A percentile compares a stretch with the other conserved stretches of the same genome.
Conservation (phyloP, 2,888 invertebrate genomes). For the Stenchaetothrips biformis region DNA sequence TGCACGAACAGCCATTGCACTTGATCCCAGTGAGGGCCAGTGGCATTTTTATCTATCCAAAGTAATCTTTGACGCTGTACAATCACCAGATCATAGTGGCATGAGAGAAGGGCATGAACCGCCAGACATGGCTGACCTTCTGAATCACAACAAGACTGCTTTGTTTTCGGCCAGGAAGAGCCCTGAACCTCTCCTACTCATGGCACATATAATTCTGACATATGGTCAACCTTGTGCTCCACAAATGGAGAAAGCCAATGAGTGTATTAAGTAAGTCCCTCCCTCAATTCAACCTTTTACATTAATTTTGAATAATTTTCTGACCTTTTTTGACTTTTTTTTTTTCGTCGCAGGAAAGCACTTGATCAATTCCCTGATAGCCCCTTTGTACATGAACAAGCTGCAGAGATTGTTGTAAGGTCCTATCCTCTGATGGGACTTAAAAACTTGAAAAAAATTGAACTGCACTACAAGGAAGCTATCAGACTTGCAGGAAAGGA, state of each 20-base stretch:
- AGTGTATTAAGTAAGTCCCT: neutral
- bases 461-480: neutral
- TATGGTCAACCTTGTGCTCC: neutral
- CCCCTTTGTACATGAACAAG: neutral
- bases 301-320: too few species aligned
- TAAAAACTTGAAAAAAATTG: neutral
- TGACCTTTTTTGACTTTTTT: neutral
- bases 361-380: neutral
- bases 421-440: neutral
- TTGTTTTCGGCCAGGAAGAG: neutral
- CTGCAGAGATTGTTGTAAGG: neutral
- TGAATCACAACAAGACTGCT: neutral
- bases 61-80: neutral
- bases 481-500: neutral
- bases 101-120: neutral
- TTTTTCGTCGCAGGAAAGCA: neutral
- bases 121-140: neutral
- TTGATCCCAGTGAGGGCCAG: neutral
- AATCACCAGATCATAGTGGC: too few species aligned
- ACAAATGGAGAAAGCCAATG: neutral
- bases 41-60: neutral
- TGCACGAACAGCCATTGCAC: neutral
- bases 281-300: neutral
- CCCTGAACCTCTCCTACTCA: neutral
- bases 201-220: neutral